Evolutionary conservation across 2,797 vertebrate species (phyloP), one percentile per base, ranked within the genome.

Genomic region (Danio aesculapii): DNA sequence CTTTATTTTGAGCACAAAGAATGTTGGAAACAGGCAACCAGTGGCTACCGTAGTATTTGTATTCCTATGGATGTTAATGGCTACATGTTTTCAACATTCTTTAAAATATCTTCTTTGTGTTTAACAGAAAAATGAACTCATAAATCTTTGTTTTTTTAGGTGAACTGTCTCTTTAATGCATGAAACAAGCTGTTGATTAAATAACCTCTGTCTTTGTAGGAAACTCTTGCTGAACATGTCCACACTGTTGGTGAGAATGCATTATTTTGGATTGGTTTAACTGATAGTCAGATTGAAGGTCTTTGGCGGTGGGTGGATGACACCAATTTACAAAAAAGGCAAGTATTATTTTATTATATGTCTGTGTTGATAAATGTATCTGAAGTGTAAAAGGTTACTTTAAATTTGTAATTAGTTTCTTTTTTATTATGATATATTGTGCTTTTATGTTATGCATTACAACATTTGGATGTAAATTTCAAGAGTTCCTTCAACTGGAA

Each of bases 191-290:
- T 49, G 8, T 16, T 53, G 9, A 14, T 11, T 17, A 41, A 43
- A 43, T 43, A 4, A 41, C 53, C 8, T 57, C 11, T 8, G 30
- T 77, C 2, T 58, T 68, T 47, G 4, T 41, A 78, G 76, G 7
- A 50, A 2, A 5, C 11, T 61, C 21, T 78, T 19, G 66, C 66
- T 1, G 0, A 50, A 0, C 2, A n/a, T 14, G 50, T 78, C 19
- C 41, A 0, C 10, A 1, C 5, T 11, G 8, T 68, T 46, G 43
- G 14, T 0, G 5, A 1, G 6, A 1, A 16, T 3, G 9, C 4
- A 14, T 70, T 78, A 61, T 70, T 59, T 61, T 78, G 76, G 76
- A 78, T 49, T 70, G 76, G 76, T 61, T 57, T 78, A 21, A 78
- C 66, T 12, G 76, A 78, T 43, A 59, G 30, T 11, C 55, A 5